Conservation (phyloP, 2,797 vertebrate genomes). For the Rhinoraja longicauda region DNA sequence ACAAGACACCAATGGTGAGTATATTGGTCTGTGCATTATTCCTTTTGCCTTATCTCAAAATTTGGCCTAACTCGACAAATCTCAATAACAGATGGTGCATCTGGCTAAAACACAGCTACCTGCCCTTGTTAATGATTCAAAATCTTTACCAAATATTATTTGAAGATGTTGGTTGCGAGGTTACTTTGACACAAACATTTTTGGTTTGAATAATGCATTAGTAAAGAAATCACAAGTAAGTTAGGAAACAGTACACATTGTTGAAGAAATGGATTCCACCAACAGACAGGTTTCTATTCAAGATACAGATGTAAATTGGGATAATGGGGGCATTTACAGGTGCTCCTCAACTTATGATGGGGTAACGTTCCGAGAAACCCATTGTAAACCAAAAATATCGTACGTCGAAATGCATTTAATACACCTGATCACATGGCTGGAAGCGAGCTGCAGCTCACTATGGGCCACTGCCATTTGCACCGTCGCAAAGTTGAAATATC, state of each 20-base stretch:
- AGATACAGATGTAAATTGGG: neutral
- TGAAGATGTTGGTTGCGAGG: neutral
- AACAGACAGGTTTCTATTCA: neutral
- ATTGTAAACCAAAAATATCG: too few relatives aligned
- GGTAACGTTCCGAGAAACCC: too few relatives aligned
- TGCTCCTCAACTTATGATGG: too few relatives aligned
- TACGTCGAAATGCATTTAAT: too few relatives aligned
- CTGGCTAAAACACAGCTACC: neutral
- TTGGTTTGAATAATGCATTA: neutral
- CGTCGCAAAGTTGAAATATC: too few relatives aligned
- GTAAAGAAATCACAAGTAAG: neutral
- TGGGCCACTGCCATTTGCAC: too few relatives aligned
- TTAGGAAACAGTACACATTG: neutral
- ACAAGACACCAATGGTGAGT: constrained; percentile 78
- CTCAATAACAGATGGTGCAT: neutral
- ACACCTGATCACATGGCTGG: too few relatives aligned
- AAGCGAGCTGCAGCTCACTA: too few relatives aligned
- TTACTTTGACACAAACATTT: neutral
- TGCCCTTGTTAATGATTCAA: neutral
- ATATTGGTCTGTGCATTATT: neutral
- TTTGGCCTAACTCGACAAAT: neutral
- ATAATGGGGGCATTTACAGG: too few relatives aligned
- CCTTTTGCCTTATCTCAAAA: neutral
- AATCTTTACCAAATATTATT: neutral
- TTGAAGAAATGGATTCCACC: neutral